A percentile compares a stretch with the other conserved stretches of the same genome.
Conservation (phyloP, 2,113 vertebrate genomes). For the Chaetodon trifascialis region DNA sequence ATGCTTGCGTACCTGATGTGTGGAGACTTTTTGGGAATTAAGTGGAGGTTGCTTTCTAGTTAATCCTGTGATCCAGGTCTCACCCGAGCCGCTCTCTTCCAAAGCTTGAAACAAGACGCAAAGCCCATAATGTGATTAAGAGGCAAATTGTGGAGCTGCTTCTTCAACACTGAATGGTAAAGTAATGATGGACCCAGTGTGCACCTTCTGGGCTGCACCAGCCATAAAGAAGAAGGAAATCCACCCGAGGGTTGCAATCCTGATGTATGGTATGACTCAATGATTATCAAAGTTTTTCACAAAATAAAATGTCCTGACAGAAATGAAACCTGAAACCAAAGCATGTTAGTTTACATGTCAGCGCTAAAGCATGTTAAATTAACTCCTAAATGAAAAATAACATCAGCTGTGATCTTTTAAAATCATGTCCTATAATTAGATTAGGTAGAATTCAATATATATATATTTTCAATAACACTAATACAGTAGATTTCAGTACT, state of each 20-base stretch:
- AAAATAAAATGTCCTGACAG: too few species aligned
- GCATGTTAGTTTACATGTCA: too few species aligned
- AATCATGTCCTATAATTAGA: too few species aligned
- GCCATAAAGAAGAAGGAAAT: neutral
- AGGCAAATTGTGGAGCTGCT: constrained; percentile 16
- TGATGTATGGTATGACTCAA: too few species aligned
- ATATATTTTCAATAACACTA: too few species aligned
- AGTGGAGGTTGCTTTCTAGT: constrained; percentile 53
- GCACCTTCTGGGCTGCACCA: constrained; percentile 4
- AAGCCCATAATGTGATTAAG: constrained; percentile 52
- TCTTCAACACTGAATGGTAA: neutral
- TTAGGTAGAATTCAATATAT: too few species aligned
- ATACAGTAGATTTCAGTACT: too few species aligned
- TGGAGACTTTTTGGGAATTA: constrained; percentile 59
- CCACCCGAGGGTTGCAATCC: neutral
- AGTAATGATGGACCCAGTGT: neutral
- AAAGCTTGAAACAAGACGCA: constrained; percentile 48
- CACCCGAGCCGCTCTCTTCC: constrained; percentile 41
- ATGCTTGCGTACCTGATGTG: constrained; percentile 69
- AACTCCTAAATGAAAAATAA: too few species aligned
- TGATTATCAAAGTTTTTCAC: too few species aligned
- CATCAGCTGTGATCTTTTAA: too few species aligned
- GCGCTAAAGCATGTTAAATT: too few species aligned
- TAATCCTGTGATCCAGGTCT: constrained; percentile 63
- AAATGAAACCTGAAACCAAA: too few species aligned